Evolutionary conservation across 2,113 vertebrate genomes (phyloP), one percentile per base, ranked within the genome.

Genomic region (human): DNA sequence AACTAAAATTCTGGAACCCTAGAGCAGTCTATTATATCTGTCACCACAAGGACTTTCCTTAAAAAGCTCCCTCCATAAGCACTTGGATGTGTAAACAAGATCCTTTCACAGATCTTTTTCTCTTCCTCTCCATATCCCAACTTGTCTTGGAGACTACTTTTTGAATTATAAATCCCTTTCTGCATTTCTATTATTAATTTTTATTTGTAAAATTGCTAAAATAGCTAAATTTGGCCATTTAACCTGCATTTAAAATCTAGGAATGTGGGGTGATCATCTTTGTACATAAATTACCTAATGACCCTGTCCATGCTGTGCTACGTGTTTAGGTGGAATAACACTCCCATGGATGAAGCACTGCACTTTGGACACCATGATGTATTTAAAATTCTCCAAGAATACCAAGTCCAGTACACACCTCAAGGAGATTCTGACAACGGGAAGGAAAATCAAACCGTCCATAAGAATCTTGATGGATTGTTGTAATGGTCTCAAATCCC

Each of bases 291-390:
- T 84, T 40, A 35, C n/a, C 68, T n/a, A 61, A 40, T 7, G 32
- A 59, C 35, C 66, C 78, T 25, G 32, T 81, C 61, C 38, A 2
- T 52, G n/a, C 66, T 75, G 38, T 97, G 83, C 55, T 96, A 14
- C 48, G 86, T 89, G 4, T 90, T 94, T 83, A 99, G 99, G 98
- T 99, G 99, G 99, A 99, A 99, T 7, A 99, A 99, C 98, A 99
- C 99, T 1, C 99, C 99, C 1, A 99, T 99, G 99, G 99, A 99
- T 0, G 99, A 99, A 97, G 99, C 99, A 1, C 99, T 99, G 96
- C 99, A 99, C 97, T 99, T 99, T 4, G 99, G 99, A 97, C 99
- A 99, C 98, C 99, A 99, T 0, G 99, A 99, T 25, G 99, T 99
- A 2, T 99, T 99, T 93, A 99, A 99, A 97, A 99, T 99, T 96